A percentile compares a stretch with the other conserved stretches of the same genome.
Conservation (phyloP, 30 jellyfish, hydroid and myxozoan species). For the Pelagia noctiluca region DNA sequence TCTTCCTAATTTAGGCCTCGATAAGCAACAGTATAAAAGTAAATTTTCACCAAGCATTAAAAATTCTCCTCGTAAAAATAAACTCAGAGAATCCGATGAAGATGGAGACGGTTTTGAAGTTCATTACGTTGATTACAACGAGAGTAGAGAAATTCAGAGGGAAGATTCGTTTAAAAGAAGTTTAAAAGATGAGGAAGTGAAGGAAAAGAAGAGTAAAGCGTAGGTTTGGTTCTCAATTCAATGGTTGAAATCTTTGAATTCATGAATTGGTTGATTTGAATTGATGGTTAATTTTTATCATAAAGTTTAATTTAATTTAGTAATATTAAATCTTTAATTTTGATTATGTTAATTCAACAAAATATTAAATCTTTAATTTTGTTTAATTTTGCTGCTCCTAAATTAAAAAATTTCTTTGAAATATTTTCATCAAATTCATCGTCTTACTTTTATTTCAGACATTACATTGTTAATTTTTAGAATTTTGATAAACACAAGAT, state of each 20-base stretch:
- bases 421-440: no score
- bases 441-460: no score
- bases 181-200: slow-evolving; percentile 13
- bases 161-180: slow-evolving; percentile 24
- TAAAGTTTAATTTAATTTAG: no score
- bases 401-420: no score
- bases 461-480: no score
- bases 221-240: background rate
- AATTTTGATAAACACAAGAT: no score
- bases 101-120: slow-evolving; percentile 21
- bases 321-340: no score
- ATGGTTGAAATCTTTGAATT: background rate
- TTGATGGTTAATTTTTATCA: no score
- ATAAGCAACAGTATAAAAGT: background rate
- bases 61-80: slow-evolving; percentile 29
- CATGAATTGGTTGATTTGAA: no score
- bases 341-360: no score
- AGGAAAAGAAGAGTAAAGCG: background rate
- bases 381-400: no score
- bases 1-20: background rate
- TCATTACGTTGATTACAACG: slow-evolving; percentile 29
- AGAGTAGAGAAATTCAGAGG: background rate
- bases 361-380: no score
- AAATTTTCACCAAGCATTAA: background rate
- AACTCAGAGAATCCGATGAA: background rate